phyloP scores from a whole-genome alignment of 2,113 vertebrate genomes.

The Saguinus midas region DNA sequence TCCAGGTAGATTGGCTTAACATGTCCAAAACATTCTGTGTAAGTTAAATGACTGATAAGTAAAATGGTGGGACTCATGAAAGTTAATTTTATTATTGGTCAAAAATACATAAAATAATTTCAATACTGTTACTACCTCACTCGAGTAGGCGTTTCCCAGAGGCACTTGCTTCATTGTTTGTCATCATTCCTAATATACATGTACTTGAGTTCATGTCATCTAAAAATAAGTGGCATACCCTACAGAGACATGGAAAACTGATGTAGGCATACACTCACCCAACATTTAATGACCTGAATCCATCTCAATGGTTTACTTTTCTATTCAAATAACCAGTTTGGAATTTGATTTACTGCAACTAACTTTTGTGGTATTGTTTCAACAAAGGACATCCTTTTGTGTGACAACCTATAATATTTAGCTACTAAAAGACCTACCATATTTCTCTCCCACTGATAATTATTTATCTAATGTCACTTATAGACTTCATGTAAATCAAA shows the following conservation, averaged over 20 bases:
- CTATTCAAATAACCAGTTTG: constrained; percentile 58
- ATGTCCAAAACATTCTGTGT: neutral
- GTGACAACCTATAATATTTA: constrained; percentile 72
- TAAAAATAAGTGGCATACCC: constrained; percentile 46
- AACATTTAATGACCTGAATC: constrained; percentile 50
- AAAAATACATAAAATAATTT: constrained; percentile 45
- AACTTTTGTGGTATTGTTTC: constrained; percentile 50
- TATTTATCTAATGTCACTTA: constrained; percentile 76
- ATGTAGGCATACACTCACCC: neutral
- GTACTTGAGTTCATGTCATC: constrained; percentile 33
- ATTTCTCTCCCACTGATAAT: constrained; percentile 71
- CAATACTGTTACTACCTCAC: neutral
- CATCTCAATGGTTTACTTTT: constrained; percentile 50
- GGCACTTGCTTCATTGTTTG: constrained; percentile 42
- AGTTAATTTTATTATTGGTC: constrained; percentile 43
- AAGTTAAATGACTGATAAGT: constrained; percentile 29
- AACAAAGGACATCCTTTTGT: constrained; percentile 63
- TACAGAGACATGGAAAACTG: constrained; percentile 32
- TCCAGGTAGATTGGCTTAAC: neutral
- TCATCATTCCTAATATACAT: constrained; percentile 48
- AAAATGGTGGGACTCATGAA: neutral
- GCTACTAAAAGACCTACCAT: constrained; percentile 52
- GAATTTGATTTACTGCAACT: constrained; percentile 64
- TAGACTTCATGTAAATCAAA: constrained; percentile 76
- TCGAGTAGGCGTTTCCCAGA: constrained; percentile 41